Base-by-base conservation (phyloP, 2,888 invertebrate genomes). In the Brachycybe producta region DNA sequence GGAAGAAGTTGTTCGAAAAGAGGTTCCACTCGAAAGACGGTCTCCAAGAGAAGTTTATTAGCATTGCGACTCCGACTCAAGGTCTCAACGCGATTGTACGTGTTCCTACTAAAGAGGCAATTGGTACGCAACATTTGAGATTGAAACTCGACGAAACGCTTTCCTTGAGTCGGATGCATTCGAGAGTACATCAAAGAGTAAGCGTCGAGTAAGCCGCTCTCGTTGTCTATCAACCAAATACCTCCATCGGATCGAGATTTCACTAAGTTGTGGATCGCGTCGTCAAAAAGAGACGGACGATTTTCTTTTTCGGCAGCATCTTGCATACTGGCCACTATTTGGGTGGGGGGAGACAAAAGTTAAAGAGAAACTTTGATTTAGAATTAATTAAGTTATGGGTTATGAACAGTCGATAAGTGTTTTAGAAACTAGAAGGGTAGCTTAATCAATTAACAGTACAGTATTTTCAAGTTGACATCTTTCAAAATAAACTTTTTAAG, bases 181-280 rank as follows among this genome's bases (percentile, higher is more conserved):
- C 48, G 34, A 2, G 51, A 40, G 43, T 65, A 65, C 27, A 68
- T 54, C 2, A 67, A 56, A 13, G 63, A 62, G 51, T 68, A 68
- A 5, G 64, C 64, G 55, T 67, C 67, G 19, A 68, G 49, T 2
- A 68, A 57, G 2, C 67, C 68, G 46, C 67, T 65, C 52, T 68
- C 68, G 52, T 68, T 68, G 60, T 68, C 68, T 8, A 68, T 64
- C 4, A 68, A 58, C 67, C 67, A 67, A 13, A 68, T 57, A 49
- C 63, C 64, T 5, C 58, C 60, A 1, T 59, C 60, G 28, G 54
- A 49, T 17, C 59, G 56, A 4, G 62, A 63, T 48, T 61, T 59
- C 2, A 62, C 62, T 40, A 68, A 61, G 54, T 68, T 68, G 21
- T 67, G 62, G 19, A 68, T 63, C 17, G 62, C 60, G 46, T 66